A percentile compares a stretch with the other conserved stretches of the same genome.
phyloP scores from a whole-genome alignment of 2,888 invertebrate species.

The Beris chalybata region DNA sequence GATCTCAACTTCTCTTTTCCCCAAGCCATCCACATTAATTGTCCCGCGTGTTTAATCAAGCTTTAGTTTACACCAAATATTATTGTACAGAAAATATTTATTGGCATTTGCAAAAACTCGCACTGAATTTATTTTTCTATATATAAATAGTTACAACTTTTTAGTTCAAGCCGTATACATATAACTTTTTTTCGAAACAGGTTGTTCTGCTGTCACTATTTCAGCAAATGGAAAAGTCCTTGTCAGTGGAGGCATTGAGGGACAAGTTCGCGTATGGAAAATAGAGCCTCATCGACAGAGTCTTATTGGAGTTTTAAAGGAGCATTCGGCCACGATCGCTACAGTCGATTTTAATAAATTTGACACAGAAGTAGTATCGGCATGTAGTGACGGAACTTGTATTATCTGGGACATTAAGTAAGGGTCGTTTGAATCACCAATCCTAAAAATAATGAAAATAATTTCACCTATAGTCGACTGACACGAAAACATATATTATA shows the following conservation, averaged over 20 bases:
- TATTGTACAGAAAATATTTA: no score
- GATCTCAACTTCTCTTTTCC: no score
- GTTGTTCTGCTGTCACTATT: constrained; percentile 73
- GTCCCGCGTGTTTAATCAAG: no score
- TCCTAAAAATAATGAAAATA: not conserved
- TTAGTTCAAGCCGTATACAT: no score
- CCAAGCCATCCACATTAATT: no score
- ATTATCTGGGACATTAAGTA: constrained; percentile 90
- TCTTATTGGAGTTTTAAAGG: constrained; percentile 77
- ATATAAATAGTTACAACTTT: no score
- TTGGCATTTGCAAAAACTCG: no score
- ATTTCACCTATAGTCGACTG: constrained; percentile 61
- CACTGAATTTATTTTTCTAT: no score
- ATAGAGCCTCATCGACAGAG: constrained; percentile 68
- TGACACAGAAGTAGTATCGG: constrained; percentile 82
- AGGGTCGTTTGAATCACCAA: constrained; percentile 43
- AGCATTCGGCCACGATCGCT: constrained; percentile 87
- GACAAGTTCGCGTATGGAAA: constrained; percentile 86
- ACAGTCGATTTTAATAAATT: constrained; percentile 76
- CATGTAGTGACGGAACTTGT: constrained; percentile 89
- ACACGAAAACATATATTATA: constrained; percentile 81
- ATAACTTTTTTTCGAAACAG: constrained; percentile 40
- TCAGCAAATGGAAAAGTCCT: constrained; percentile 71
- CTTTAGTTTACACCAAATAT: no score
- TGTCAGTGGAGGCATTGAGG: constrained; percentile 89